A percentile compares a stretch with the other conserved stretches of the same genome.
These are phyloP conservation scores for Belonocnema kinseyi DNA, from an alignment of 1,140 invertebrate species.

Conservation along the genomic window DNA sequence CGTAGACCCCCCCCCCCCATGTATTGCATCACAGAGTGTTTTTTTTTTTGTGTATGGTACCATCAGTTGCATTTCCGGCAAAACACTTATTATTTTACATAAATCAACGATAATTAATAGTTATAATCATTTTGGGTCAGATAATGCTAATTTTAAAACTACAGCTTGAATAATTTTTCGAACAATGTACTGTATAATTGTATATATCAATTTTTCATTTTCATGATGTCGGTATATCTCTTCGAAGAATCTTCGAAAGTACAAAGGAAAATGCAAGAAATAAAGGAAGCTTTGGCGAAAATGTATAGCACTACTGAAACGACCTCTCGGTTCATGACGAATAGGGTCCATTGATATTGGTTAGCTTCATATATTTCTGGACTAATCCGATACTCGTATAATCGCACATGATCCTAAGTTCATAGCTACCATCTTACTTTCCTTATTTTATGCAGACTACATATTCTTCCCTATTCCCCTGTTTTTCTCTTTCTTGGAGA, in stretches of 20 bases:
- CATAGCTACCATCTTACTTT: background rate
- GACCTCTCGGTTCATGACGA: background rate
- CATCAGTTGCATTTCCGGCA: too few species aligned
- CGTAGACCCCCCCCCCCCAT: too few species aligned
- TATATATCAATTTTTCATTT: too few species aligned
- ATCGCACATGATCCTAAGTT: background rate
- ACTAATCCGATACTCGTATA: background rate
- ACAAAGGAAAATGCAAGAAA: background rate
- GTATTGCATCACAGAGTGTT: too few species aligned
- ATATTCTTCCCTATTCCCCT: too few species aligned
- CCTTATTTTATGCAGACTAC: background rate
- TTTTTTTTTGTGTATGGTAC: too few species aligned
- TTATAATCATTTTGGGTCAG: too few species aligned
- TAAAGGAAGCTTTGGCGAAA: background rate
- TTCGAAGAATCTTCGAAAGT: background rate
- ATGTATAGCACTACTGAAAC: background rate
- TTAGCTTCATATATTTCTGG: slow-evolving; percentile 10
- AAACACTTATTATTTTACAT: too few species aligned
- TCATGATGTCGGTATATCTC: background rate
- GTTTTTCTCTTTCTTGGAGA: too few species aligned
- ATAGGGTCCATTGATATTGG: slow-evolving; percentile 8
- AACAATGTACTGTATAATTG: too few species aligned
- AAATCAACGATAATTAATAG: too few species aligned
- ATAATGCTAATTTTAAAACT: too few species aligned
- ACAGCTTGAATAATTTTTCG: background rate